These are phyloP conservation scores for Spea multiplicata DNA, from an alignment of 2,113 vertebrate species.

Conservation along the genomic window DNA sequence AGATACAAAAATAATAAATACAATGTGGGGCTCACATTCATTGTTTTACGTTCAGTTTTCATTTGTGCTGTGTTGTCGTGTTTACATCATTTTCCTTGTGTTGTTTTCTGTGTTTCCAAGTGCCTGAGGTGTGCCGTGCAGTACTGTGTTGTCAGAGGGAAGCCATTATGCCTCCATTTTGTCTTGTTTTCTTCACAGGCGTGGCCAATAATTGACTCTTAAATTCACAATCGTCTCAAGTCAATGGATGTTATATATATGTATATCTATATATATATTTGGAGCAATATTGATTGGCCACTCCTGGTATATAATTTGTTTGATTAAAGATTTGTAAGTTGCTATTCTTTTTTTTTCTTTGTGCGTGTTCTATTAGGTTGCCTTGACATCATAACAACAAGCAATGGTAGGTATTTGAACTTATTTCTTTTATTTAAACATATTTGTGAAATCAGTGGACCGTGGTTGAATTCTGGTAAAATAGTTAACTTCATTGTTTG, in stretches of 20 bases:
- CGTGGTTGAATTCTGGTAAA: too few species aligned
- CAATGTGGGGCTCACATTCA: neutral
- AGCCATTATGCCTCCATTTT: neutral
- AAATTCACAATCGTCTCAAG: too few species aligned
- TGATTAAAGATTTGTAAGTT: conserved; percentile 27
- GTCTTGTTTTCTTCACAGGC: neutral
- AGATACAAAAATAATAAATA: neutral
- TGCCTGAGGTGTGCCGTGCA: neutral
- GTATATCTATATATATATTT: neutral
- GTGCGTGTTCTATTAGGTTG: conserved; percentile 43
- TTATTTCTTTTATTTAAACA: conserved; percentile 15
- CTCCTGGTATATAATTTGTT: neutral
- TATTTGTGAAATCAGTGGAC: too few species aligned
- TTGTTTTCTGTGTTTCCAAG: conserved; percentile 8
- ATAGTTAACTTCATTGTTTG: too few species aligned
- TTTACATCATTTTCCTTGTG: conserved; percentile 10
- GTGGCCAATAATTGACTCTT: neutral
- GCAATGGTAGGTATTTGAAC: conserved; percentile 43
- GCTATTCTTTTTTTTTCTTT: conserved; percentile 34
- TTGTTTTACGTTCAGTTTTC: neutral
- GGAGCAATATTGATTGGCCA: neutral
- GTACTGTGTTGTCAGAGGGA: neutral
- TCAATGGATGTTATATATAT: too few species aligned
- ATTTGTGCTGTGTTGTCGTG: conserved; percentile 23
- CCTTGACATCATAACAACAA: conserved; percentile 49